Evolutionary conservation across 2,113 vertebrate species (phyloP).

Genomic region (Sinocyclocheilus grahami): DNA sequence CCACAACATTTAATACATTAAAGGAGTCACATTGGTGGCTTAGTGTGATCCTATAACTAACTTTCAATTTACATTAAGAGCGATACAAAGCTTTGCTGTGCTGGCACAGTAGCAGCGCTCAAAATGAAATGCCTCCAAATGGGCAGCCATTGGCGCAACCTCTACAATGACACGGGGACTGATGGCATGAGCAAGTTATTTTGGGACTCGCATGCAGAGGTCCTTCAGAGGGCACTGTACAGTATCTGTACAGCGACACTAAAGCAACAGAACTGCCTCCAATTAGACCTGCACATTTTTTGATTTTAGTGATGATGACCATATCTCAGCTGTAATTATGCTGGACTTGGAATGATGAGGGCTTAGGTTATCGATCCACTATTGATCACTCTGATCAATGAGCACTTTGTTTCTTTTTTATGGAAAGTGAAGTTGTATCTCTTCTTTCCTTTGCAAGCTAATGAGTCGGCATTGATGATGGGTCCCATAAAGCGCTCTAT

Average conservation of each 20-base stretch:
- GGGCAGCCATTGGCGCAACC: conserved; percentile 65
- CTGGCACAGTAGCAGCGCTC: conserved; percentile 52
- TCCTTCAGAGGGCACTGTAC: conserved; percentile 65
- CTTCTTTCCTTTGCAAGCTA: conserved; percentile 64
- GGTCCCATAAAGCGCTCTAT: conserved; percentile 60
- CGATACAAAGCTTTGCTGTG: conserved; percentile 58
- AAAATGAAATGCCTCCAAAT: conserved; percentile 69
- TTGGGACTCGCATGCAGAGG: conserved; percentile 65
- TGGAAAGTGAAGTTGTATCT: conserved; percentile 71
- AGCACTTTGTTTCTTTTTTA: conserved; percentile 77
- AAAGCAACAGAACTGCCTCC: conserved; percentile 68
- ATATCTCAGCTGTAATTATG: conserved; percentile 80
- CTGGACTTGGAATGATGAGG: conserved; percentile 77
- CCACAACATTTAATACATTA: conserved; percentile 63
- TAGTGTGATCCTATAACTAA: conserved; percentile 59
- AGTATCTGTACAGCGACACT: conserved; percentile 62
- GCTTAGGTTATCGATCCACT: conserved; percentile 79
- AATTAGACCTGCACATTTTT: conserved; percentile 73
- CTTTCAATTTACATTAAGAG: conserved; percentile 59
- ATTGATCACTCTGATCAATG: conserved; percentile 80
- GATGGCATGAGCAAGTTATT: conserved; percentile 72
- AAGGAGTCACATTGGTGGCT: conserved; percentile 57
- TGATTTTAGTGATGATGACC: conserved; percentile 78
- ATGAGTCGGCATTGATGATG: conserved; percentile 63
- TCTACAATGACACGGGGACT: conserved; percentile 68